phyloP scores from a whole-genome alignment of 2,113 vertebrate genomes.

The Chroicocephalus ridibundus region DNA sequence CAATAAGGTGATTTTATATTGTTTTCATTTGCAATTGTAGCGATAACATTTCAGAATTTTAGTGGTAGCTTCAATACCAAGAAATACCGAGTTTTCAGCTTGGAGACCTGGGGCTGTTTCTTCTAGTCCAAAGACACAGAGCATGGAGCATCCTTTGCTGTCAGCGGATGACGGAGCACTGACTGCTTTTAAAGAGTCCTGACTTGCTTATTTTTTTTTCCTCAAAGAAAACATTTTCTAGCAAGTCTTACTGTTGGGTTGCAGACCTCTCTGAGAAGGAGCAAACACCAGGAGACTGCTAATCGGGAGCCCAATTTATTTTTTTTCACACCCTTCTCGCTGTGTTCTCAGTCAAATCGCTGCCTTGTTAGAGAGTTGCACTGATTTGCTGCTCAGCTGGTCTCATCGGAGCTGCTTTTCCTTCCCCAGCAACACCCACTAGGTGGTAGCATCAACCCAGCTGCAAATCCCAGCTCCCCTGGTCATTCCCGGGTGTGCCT shows the following conservation, averaged over 20 bases:
- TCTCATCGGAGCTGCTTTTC: accelerated
- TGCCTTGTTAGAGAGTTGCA: accelerated
- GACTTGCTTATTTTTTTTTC: neutral
- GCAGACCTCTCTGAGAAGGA: neutral
- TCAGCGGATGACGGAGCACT: no score
- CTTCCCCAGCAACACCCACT: neutral
- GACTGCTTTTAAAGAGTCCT: neutral
- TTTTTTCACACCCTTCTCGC: neutral
- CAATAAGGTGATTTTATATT: neutral
- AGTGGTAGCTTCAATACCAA: neutral
- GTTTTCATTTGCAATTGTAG: neutral
- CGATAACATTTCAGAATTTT: neutral
- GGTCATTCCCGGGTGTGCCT: accelerated
- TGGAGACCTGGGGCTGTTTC: neutral
- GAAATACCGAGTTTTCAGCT: neutral
- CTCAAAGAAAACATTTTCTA: neutral
- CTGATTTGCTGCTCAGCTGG: neutral
- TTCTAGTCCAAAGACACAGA: neutral
- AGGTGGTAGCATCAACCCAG: conserved; percentile 14
- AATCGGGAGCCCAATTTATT: neutral
- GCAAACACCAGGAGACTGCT: neutral
- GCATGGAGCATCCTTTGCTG: neutral
- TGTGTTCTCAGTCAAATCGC: neutral
- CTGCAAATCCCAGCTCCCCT: accelerated
- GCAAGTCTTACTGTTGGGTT: neutral